A percentile compares a stretch with the other conserved stretches of the same genome.
These are phyloP conservation scores for Halcyon badia DNA, from an alignment of 2,797 vertebrate genomes.

Conservation along the genomic window DNA sequence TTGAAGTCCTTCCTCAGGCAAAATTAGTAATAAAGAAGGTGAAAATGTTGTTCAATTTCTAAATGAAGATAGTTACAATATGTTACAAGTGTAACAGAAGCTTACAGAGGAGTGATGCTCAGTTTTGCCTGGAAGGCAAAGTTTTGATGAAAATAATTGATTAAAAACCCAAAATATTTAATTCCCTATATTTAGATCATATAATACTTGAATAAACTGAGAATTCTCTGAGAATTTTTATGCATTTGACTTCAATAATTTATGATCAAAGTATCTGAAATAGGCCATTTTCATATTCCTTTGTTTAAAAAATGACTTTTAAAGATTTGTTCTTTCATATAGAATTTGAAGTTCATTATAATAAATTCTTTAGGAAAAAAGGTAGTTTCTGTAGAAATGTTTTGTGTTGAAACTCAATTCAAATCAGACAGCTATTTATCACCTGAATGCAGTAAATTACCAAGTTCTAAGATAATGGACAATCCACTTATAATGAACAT, in stretches of 20 bases:
- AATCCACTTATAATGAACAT: not conserved
- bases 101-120: rapidly evolving
- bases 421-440: not conserved
- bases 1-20: not conserved
- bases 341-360: not conserved
- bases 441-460: not conserved
- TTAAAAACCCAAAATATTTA: not conserved
- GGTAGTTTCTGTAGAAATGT: not conserved
- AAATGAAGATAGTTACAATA: not conserved
- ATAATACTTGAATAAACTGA: not conserved
- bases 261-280: not conserved
- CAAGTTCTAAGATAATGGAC: not conserved
- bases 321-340: not conserved
- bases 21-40: not conserved
- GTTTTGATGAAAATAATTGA: not conserved
- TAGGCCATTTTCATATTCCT: not conserved
- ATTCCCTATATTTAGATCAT: not conserved
- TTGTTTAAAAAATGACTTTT: not conserved
- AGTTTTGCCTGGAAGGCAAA: not conserved
- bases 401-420: not conserved
- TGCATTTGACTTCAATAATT: not conserved
- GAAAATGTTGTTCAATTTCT: not conserved
- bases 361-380: not conserved
- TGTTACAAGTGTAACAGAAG: not conserved
- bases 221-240: not conserved